These are phyloP conservation scores for Aphrocallistes beatrix DNA, from an alignment of 37 sponge, comb jelly and placozoan genomes.

Conservation along the genomic window DNA sequence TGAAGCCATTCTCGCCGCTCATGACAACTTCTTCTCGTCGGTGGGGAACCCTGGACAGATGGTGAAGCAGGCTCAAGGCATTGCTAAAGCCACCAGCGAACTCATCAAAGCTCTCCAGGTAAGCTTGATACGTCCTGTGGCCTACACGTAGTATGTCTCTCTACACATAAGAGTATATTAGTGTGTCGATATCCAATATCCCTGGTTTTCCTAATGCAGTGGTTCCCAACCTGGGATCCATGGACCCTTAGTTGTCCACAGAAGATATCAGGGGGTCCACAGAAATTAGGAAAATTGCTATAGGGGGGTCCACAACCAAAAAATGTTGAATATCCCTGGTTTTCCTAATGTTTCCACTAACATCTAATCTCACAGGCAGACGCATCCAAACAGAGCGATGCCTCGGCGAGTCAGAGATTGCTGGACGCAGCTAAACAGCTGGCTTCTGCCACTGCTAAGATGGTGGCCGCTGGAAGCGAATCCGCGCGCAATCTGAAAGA, in stretches of 20 bases:
- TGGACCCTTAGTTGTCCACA: too few species aligned
- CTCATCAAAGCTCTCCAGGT: slow-evolving; percentile 11
- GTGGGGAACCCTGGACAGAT: slow-evolving; percentile 91
- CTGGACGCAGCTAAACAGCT: slow-evolving; percentile 37
- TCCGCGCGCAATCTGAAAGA: slow-evolving; percentile 29
- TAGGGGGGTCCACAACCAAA: too few species aligned
- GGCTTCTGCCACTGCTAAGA: slow-evolving; percentile 84
- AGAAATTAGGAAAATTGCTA: too few species aligned
- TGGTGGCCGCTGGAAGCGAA: slow-evolving; percentile 90
- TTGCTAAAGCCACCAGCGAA: slow-evolving; percentile 40
- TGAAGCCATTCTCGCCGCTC: slow-evolving; percentile 83
- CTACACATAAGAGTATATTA: too few species aligned
- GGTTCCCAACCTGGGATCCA: too few species aligned
- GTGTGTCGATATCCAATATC: too few species aligned
- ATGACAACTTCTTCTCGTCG: slow-evolving; percentile 55
- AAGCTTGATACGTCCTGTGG: too few species aligned
- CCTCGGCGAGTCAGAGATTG: not conserved
- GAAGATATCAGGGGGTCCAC: too few species aligned
- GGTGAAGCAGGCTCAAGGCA: slow-evolving; percentile 72
- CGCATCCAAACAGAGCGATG: slow-evolving; percentile 57
- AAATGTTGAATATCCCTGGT: too few species aligned
- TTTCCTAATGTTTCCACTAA: too few species aligned
- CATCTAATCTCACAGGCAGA: slow-evolving; percentile 45
- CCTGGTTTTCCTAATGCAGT: too few species aligned
- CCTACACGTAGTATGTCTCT: too few species aligned